These are phyloP conservation scores for Arvicanthis niloticus DNA, from an alignment of 2,113 vertebrate species.

Conservation along the genomic window DNA sequence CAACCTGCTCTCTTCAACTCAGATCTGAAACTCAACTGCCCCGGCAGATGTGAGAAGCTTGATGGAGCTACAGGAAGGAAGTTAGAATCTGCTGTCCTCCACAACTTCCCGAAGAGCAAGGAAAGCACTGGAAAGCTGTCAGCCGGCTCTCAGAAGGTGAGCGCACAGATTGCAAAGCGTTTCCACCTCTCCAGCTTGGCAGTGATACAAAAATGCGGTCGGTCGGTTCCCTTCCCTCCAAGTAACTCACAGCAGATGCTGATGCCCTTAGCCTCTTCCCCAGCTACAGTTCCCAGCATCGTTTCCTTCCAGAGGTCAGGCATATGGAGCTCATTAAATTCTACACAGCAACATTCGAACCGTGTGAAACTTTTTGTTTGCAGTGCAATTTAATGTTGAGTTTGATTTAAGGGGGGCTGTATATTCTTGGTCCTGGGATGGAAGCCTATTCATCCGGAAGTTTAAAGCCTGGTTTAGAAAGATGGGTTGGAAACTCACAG, in stretches of 20 bases:
- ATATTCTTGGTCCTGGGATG: background rate
- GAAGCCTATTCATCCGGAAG: background rate
- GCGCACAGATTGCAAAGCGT: conserved; percentile 48
- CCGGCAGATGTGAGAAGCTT: background rate
- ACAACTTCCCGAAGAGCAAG: conserved; percentile 56
- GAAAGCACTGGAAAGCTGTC: conserved; percentile 58
- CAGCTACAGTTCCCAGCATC: conserved; percentile 60
- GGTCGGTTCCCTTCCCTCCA: conserved; percentile 41
- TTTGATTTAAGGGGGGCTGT: conserved; percentile 59
- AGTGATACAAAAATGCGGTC: conserved; percentile 50
- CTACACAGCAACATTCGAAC: conserved; percentile 58
- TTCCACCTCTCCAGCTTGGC: conserved; percentile 74
- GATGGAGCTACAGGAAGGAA: conserved; percentile 35
- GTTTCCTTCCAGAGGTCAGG: conserved; percentile 75
- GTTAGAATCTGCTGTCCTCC: background rate
- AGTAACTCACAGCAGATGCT: conserved; percentile 79
- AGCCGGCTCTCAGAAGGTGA: conserved; percentile 66
- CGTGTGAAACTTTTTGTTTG: conserved; percentile 73
- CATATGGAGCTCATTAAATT: conserved; percentile 81
- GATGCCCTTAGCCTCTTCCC: conserved; percentile 63
- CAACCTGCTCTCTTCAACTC: background rate
- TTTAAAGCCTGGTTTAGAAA: conserved; percentile 3
- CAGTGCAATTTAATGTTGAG: conserved; percentile 49
- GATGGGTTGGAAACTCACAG: background rate
- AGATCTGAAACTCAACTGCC: background rate